A percentile compares a stretch with the other conserved stretches of the same genome.
phyloP scores from a whole-genome alignment of 2,888 invertebrate genomes.

The Rhodophaea formosa region DNA sequence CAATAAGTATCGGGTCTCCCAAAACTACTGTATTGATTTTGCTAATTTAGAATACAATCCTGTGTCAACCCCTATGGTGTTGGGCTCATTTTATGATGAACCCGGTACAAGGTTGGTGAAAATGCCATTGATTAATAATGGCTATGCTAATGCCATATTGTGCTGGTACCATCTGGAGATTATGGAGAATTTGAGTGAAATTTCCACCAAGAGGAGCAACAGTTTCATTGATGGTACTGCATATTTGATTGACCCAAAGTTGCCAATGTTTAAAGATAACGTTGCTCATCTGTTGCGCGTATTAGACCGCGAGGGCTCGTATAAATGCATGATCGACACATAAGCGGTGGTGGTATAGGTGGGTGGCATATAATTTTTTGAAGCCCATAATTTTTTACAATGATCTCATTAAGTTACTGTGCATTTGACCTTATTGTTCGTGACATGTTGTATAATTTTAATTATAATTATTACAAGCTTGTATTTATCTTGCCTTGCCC shows the following conservation, averaged over 20 bases:
- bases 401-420: neutral
- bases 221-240: conserved; percentile 73
- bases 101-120: conserved; percentile 38
- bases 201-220: conserved; percentile 65
- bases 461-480: neutral
- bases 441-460: neutral
- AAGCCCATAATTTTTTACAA: neutral
- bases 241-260: conserved; percentile 62
- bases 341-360: neutral
- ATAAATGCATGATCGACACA: conserved; percentile 52
- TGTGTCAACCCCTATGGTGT: conserved; percentile 52
- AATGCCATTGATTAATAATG: conserved; percentile 53
- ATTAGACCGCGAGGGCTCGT: conserved; percentile 55
- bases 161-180: conserved; percentile 80
- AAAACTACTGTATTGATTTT: conserved; percentile 77
- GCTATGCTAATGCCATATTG: conserved; percentile 72
- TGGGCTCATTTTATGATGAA: conserved; percentile 43
- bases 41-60: conserved; percentile 59
- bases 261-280: conserved; percentile 45
- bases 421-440: neutral
- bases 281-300: conserved; percentile 50
- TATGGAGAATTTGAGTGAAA: conserved; percentile 52
- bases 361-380: no score
- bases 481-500: no score
- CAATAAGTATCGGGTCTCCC: conserved; percentile 82